Evolutionary conservation across 2,113 vertebrate genomes (phyloP), one percentile per base, ranked within the genome.

Genomic region (Rissa tridactyla): DNA sequence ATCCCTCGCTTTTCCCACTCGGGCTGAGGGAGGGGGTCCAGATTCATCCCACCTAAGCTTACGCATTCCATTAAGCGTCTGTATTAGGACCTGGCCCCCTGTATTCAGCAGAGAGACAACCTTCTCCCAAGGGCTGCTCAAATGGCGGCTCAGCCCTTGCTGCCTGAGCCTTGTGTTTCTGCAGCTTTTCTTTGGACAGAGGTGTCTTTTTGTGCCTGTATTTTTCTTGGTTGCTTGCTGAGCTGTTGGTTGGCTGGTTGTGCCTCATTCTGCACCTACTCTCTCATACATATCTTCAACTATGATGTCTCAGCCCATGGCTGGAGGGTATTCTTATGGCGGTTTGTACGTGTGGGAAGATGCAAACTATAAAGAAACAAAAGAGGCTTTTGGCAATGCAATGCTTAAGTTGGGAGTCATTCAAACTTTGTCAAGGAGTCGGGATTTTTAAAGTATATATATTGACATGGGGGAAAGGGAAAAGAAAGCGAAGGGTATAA

Each of bases 331-430:
- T 58, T 84, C 44, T 42, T n/a, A 34, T 26, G 93, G 54, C 11
- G 0, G 52, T 86, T 68, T 27, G 82, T 40, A 42, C 4, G 6
- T 91, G 65, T 61, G 82, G 86, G 93, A 60, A 85, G 71, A 90
- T 64, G 47, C 71, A 92, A 96, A 91, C 46, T 82, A 42, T 71
- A 73, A 78, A 78, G 72, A 81, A 96, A 62, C 57, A 55, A 94
- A 91, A 79, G 61, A 86, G 44, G 34, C 47, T 91, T 92, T 82
- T 91, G 68, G 85, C 86, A 86, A 29, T 30, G 38, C 4, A 2
- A 2, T 75, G 66, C 79, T 79, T 78, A 34, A 11, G 30, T 62
- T 61, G 61, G 55, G 84, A 75, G 52, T 60, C 34, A 5, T 38
- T 92, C 72, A 87, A 25, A 84, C 55, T 12, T 49, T 44, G 69